Evolutionary conservation across 2,113 vertebrate species (phyloP), one percentile per base, ranked within the genome.

Genomic region (Phyllostomus discolor): DNA sequence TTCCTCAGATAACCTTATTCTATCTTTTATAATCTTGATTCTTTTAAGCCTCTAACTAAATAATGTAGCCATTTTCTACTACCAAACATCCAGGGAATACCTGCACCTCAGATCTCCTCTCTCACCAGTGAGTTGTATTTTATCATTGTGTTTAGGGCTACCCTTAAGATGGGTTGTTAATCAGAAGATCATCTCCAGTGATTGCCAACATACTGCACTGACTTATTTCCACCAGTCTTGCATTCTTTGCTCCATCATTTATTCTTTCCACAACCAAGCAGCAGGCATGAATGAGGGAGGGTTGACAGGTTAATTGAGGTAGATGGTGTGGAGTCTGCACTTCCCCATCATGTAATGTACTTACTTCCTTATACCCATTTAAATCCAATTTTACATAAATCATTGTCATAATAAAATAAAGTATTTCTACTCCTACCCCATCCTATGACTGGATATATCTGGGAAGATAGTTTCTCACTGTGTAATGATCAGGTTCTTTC

Each of bases 11-110:
- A 35, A 86, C 14, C 10, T 83, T 72, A 5, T 52, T 20, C 19
- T 43, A 15, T 41, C 73, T 57, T 57, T 90, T 69, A 4, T 0
- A 59, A 1, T 87, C 4, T 79, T 73, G 20, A 59, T 67, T 14
- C 8, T 91, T 59, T 91, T 38, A 70, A 10, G 10, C 1, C 2
- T 80, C 69, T 92, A 33, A 70, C 19, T 22, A 86, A 70, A 33
- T 0, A 72, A 66, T 33, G 1, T 10, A 64, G 15, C 2, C 22
- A n/a, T 90, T 94, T 11, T 46, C 5, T 8, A 86, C 9, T 31
- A 9, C 20, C 7, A 1, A 38, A 46, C 4, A 0, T 33, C 75
- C 3, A 43, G 22, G 3, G 9, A 31, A 26, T 52, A 54, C 4
- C 1, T 28, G 22, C 67, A 67, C 26, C 31, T 76, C 5, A 92